Base-by-base conservation (phyloP, 1,140 invertebrate genomes). In the Melitaea cinxia region DNA sequence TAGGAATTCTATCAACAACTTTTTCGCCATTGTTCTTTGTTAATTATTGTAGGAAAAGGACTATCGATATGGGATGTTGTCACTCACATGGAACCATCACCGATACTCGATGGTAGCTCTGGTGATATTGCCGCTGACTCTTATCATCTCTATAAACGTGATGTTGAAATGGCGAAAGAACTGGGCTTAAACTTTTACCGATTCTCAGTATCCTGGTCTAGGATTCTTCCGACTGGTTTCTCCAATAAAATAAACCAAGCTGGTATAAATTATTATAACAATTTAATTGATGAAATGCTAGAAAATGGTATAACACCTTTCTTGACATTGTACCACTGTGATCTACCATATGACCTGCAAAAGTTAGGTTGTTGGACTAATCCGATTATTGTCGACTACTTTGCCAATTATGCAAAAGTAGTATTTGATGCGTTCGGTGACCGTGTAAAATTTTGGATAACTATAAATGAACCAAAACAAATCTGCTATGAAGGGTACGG, bases 321-420 rank as follows among this genome's bases (percentile, higher is more conserved):
- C 83, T 91, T 94, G 0, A 94, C 94, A 0, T 78, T 95, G 10
- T 94, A 93, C 70, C 94, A 94, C 68, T 94, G 94, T 93, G 94
- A 95, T 37, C 75, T 94, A 57, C 94, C 94, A 1, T 90, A 94
- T 59, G 76, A 80, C 28, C 68, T 95, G 2, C 92, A 94, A 74
- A 91, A 93, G 19, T 59, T 93, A 33, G 94, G 94, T 3, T 94
- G 94, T 0, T 94, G 93, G 94, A 86, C 92, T 1, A 95, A 94
- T 74, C 91, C 92, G 9, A 67, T 92, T 26, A 93, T 95, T 54
- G 90, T 92, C 12, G 92, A 94, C 1, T 91, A 92, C 73, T 94
- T 93, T 69, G 91, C 84, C 14, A 93, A 94, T 72, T 95, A 93
- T 66, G 93, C 94, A 0, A 81, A 91, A 21, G 49, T 94, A 2